Evolutionary conservation across 2,888 invertebrate species (phyloP), one percentile per base, ranked within the genome.

Genomic region (Tinea trinotella): DNA sequence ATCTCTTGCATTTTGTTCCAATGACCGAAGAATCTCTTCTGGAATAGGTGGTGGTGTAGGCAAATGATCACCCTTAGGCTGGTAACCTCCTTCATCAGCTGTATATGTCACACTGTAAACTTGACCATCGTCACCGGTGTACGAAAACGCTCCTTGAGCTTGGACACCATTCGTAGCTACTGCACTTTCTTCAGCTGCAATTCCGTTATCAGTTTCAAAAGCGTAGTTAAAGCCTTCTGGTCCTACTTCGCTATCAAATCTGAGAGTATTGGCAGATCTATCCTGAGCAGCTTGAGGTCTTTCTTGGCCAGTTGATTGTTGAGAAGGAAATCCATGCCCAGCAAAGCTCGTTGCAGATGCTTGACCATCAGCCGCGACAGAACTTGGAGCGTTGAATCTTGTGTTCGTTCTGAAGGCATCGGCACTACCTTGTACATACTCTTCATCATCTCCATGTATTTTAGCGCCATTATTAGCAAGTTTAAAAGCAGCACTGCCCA

Each of bases 1-100:
- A 19, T 82, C 82, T 36, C 67, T 72, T 1, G 76, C 76, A 56
- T 83, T 83, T 56, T 76, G 68, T 55, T 79, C 76, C 58, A 81
- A 62, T 10, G 82, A 70, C 59, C 65, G 71, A 59, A 76, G 57
- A n/a, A 81, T 82, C 34, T 75, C 81, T 5, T 62, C 64, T 0
- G 83, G 80, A 40, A 80, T 77, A 0, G 83, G 81, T 1, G 76
- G 81, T 0, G 82, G 74, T 1, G 80, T 81, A 0, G 83, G 83
- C 46, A 84, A 59, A 62, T 82, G 82, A 20, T 66, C 71, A 6
- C 82, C 83, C 20, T 64, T 66, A 0, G 83, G 76, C 58, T 69
- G 71, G 54, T 75, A 82, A 0, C 83, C 84, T 20, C 61, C 70
- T 57, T 78, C 69, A 56, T 74, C 81, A 53, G 83, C 83, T 0